Base-by-base conservation (phyloP, 1,140 invertebrate species). In the Drosophila funebris region DNA sequence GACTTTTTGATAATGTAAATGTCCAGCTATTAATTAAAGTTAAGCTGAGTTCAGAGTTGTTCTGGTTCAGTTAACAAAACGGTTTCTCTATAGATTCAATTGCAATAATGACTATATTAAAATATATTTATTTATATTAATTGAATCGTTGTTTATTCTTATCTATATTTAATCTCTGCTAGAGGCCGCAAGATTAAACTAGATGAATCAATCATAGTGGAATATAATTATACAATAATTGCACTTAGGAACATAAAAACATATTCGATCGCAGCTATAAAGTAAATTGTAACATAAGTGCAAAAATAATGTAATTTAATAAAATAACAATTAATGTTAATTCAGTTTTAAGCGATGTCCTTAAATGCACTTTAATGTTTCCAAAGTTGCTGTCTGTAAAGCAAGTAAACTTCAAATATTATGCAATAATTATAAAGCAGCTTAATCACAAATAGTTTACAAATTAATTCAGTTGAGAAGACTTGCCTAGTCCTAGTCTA, bases 401-500 rank as follows among this genome's bases (percentile, higher is more conserved):
- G n/a, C 22, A 24, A 24, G 22, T 24, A 24, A 24, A 3, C 4
- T 24, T 24, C 22, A 24, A 27, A 27, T 36, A n/a, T 36, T 4
- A 4, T 4, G 2, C 33, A 36, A 36, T 13, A 36, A 11, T 13
- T 36, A 2, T 4, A 36, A n/a, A 2, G 6, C 4, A 5, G 0
- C 0, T 5, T 27, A 27, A 5, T 27, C 5, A 36, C 33, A n/a
- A 36, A 3, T n/a, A 36, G 9, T n/a, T 36, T 3, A 36, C 4
- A 36, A 13, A 13, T 13, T 36, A 4, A 11, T 36, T 11, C n/a
- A 33, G 9, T 41, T 11, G 9, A 2, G 6, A 31, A 22, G 9
- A 18, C n/a, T n/a, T n/a, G n/a, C n/a, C n/a, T n/a, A 16, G 9
- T 37, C 7, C 13, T 29, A 48, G 11, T 50, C 27, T 70, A 70